A percentile compares a stretch with the other conserved stretches of the same genome.
These are phyloP conservation scores for Embidobia sp. DNA, from an alignment of 2,888 invertebrate genomes.

Conservation along the genomic window DNA sequence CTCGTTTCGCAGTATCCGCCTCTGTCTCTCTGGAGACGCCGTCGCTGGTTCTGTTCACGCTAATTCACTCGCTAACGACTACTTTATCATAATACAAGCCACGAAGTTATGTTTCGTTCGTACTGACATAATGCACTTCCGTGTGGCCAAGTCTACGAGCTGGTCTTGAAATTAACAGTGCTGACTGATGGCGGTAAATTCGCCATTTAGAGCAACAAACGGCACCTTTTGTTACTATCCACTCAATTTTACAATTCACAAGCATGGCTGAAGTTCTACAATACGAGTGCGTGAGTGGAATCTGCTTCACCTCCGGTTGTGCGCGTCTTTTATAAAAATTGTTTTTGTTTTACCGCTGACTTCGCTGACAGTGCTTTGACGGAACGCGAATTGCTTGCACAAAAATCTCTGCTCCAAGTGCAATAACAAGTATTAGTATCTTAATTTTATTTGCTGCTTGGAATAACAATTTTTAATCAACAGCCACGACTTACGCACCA, in stretches of 20 bases:
- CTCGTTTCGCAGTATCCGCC: constrained; percentile 77
- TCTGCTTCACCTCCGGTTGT: neutral
- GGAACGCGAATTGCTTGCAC: too few relatives aligned
- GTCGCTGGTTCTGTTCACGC: constrained; percentile 50
- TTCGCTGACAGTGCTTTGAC: neutral
- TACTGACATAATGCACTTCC: constrained; percentile 54
- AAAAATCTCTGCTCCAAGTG: too few relatives aligned
- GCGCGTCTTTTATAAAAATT: neutral
- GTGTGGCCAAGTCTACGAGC: constrained; percentile 35
- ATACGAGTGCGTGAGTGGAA: constrained; percentile 18
- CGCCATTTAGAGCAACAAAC: constrained; percentile 39
- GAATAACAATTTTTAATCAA: too few relatives aligned
- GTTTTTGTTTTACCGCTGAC: neutral
- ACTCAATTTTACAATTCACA: constrained; percentile 30
- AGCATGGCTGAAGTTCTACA: neutral
- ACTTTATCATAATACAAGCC: constrained; percentile 70
- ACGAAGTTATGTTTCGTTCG: constrained; percentile 52
- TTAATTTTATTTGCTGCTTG: too few relatives aligned
- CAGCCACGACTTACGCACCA: too few relatives aligned
- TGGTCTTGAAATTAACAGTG: constrained; percentile 48
- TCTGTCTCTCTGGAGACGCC: constrained; percentile 62
- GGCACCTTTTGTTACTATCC: constrained; percentile 32
- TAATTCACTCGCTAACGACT: constrained; percentile 67
- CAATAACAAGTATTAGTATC: too few relatives aligned
- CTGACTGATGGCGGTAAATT: constrained; percentile 44